phyloP scores from a whole-genome alignment of 2,888 invertebrate species.

The Trachelus iudaicus region DNA sequence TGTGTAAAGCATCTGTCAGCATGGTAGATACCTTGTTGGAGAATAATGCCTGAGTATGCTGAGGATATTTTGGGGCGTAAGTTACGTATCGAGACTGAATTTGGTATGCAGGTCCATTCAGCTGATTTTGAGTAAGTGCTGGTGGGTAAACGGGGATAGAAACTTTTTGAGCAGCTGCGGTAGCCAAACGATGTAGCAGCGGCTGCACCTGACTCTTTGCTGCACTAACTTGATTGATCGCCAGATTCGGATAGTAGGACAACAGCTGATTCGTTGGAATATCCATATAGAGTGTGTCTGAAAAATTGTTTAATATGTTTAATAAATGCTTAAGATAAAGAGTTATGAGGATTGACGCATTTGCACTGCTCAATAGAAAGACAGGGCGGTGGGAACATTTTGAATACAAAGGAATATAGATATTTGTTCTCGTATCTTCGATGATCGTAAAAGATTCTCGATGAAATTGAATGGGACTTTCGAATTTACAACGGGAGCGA shows the following conservation, averaged over 20 bases:
- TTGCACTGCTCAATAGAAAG: not conserved
- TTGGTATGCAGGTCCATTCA: constrained; percentile 40
- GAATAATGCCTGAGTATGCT: constrained; percentile 29
- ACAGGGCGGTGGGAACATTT: not conserved
- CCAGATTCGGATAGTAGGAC: constrained; percentile 51
- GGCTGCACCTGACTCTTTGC: constrained; percentile 38
- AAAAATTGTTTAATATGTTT: not conserved
- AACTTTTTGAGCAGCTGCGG: constrained; percentile 41
- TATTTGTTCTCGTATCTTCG: not conserved
- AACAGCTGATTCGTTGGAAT: constrained; percentile 53
- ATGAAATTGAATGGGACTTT: not conserved
- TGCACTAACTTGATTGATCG: constrained; percentile 15
- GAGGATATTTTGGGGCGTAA: constrained; percentile 26
- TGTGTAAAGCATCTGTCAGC: not conserved
- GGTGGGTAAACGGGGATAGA: constrained; percentile 49
- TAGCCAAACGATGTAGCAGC: constrained; percentile 34
- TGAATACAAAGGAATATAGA: not conserved
- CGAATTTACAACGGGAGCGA: not conserved
- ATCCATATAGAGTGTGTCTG: constrained; percentile 51
- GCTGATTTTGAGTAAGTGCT: constrained; percentile 39
- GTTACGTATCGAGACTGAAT: constrained; percentile 40
- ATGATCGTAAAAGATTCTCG: not conserved
- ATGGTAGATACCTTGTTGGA: not conserved
- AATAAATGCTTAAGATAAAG: not conserved
- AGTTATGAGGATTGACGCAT: not conserved